Evolutionary conservation across 2,888 invertebrate species (phyloP), one percentile per base, ranked within the genome.

Genomic region (Nemotelus pantherinus): DNA sequence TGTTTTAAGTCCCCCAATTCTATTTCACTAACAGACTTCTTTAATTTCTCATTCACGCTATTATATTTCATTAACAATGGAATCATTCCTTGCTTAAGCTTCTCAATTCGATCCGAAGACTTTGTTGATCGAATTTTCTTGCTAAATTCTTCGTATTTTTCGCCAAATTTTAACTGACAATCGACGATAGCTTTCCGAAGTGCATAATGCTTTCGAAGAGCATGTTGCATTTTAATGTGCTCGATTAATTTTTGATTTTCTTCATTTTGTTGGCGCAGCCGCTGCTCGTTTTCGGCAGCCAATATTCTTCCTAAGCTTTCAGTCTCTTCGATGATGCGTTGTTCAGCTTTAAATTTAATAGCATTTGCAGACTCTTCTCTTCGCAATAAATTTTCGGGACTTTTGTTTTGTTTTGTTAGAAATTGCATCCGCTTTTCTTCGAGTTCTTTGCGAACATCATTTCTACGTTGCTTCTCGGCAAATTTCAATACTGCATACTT

Each of bases 1-100:
- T 89, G 88, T 81, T 88, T 88, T 0, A 90, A 88, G 83, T 91
- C 91, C 80, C 88, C 85, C 6, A 89, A 89, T 81, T 81, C 84
- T 80, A 80, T 88, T 86, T 82, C 85, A 83, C 84, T 89, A 86
- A 84, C 89, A 86, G 80, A 86, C 83, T 81, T 87, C 86, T 55
- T 64, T 45, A 76, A 9, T 44, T 64, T 76, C 4, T 76, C 63
- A 6, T 41, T 64, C 2, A 76, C 5, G 7, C n/a, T 45, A 39
- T 76, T 55, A n/a, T 25, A 60, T 41, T 64, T 65, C 55, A 63
- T 65, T 5, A 64, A 9, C 3, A 64, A 6, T 25, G 7, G 4
- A 9, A 47, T 25, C 25, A 63, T 41, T 10, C 84, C 89, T 85
- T 60, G 74, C 41, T 74, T 74, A 6, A 74, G 48, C n/a, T 60